These are phyloP conservation scores for Vulpes vulpes DNA, from an alignment of 2,113 vertebrate species.

Conservation along the genomic window DNA sequence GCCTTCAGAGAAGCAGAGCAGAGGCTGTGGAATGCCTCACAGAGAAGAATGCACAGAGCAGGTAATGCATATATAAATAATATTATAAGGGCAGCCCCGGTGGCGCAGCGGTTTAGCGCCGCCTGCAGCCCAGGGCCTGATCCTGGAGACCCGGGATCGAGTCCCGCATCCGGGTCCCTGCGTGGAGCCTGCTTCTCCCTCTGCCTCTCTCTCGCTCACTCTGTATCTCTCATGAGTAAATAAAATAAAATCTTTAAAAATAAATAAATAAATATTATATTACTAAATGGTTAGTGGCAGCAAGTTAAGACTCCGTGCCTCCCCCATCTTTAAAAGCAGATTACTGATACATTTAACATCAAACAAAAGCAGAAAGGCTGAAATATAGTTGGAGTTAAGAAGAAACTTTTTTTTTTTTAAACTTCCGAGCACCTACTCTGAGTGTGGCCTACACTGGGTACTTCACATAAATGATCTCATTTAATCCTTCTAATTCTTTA, in stretches of 20 bases:
- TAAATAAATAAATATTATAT: background rate
- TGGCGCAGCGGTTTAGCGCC: too few relatives aligned
- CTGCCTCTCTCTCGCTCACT: too few relatives aligned
- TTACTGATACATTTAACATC: background rate
- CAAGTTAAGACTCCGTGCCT: background rate
- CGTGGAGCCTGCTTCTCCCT: too few relatives aligned
- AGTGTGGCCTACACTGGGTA: background rate
- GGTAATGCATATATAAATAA: accelerated
- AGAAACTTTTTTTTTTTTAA: background rate
- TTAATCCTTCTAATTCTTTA: background rate
- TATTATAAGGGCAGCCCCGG: too few relatives aligned
- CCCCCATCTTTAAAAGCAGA: background rate
- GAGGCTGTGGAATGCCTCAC: background rate
- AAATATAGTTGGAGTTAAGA: background rate
- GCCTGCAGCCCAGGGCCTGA: too few relatives aligned
- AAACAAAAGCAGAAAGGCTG: constrained; percentile 16
- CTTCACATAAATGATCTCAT: background rate
- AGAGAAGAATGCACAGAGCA: background rate
- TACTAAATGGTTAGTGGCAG: background rate
- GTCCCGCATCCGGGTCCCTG: too few relatives aligned
- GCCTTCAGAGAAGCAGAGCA: background rate
- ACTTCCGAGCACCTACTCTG: background rate
- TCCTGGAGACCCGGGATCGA: too few relatives aligned
- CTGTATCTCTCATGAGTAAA: too few relatives aligned
- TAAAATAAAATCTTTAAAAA: too few relatives aligned